These are phyloP conservation scores for Drosophila nikananu DNA, from an alignment of 1,140 invertebrate genomes.

Conservation along the genomic window DNA sequence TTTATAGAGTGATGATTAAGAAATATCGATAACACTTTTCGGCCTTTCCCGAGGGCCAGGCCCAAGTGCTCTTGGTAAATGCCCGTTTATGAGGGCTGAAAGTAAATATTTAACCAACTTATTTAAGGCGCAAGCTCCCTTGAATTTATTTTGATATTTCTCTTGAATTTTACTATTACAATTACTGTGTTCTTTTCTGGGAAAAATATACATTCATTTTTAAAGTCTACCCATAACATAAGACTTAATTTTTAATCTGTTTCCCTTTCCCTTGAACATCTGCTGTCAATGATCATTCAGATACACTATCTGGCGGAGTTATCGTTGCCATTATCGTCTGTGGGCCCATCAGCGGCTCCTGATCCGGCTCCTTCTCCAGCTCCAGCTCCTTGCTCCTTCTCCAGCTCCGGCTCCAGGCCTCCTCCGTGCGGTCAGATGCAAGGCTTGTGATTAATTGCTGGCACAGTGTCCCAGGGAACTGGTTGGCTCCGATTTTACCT, in stretches of 20 bases:
- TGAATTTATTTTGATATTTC: not conserved
- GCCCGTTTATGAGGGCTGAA: constrained; percentile 4
- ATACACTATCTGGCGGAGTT: constrained; percentile 26
- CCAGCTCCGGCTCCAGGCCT: constrained; percentile 7
- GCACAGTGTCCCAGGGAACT: constrained; percentile 45
- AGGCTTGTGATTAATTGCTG: constrained; percentile 58
- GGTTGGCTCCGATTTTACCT: constrained; percentile 16
- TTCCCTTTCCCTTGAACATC: not conserved
- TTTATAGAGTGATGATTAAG: constrained; percentile 55
- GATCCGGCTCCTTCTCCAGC: constrained; percentile 17
- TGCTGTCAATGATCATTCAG: constrained; percentile 46
- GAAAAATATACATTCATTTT: not conserved
- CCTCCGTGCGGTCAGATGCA: constrained; percentile 46
- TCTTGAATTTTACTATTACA: not conserved
- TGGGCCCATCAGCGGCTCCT: constrained; percentile 46
- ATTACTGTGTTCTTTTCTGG: not conserved
- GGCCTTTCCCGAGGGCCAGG: not conserved
- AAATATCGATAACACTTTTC: constrained; percentile 49
- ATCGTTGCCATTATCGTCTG: constrained; percentile 48
- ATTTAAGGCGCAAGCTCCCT: not conserved
- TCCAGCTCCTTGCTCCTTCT: not conserved
- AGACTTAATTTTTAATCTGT: constrained; percentile 3
- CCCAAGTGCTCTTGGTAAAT: constrained; percentile 8
- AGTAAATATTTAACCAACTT: constrained; percentile 16
- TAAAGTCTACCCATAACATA: not conserved